A percentile compares a stretch with the other conserved stretches of the same genome.
Evolutionary conservation across 64 coral and sea anemone genomes (phyloP).

Genomic region (Hydrozoanthus tunicans): DNA sequence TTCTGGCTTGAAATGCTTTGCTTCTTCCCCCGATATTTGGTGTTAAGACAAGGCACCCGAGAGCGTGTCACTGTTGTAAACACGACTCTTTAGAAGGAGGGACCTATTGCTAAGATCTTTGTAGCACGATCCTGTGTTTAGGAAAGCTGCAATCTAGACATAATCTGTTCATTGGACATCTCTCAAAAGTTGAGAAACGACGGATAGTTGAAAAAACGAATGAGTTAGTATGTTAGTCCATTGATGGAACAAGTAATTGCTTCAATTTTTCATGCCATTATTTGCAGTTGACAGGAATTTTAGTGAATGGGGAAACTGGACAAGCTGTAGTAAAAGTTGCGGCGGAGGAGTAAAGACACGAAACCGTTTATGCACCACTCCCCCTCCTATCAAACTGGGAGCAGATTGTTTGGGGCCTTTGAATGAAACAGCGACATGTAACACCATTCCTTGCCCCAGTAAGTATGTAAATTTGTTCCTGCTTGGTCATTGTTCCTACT

Average conservation of each 20-base stretch:
- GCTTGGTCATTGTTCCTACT: no score
- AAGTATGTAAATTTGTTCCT: background rate
- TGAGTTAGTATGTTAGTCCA: background rate
- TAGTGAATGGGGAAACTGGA: background rate
- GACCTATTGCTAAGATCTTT: no score
- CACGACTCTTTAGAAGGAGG: no score
- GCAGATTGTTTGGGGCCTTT: background rate
- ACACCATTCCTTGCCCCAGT: background rate
- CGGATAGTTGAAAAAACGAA: background rate
- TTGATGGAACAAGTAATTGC: background rate
- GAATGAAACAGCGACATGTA: background rate
- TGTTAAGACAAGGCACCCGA: no score
- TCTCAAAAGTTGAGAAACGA: no score
- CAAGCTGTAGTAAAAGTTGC: background rate
- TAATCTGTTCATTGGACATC: no score
- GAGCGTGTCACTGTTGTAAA: no score
- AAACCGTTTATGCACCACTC: background rate
- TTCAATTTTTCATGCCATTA: background rate
- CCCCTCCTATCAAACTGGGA: background rate
- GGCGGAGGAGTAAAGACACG: background rate
- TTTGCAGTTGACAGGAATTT: background rate
- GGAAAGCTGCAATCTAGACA: no score
- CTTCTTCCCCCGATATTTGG: no score
- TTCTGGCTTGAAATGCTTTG: no score
- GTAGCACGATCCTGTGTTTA: no score